These are phyloP conservation scores for Rhagonycha lutea DNA, from an alignment of 2,888 invertebrate species.

Conservation along the genomic window DNA sequence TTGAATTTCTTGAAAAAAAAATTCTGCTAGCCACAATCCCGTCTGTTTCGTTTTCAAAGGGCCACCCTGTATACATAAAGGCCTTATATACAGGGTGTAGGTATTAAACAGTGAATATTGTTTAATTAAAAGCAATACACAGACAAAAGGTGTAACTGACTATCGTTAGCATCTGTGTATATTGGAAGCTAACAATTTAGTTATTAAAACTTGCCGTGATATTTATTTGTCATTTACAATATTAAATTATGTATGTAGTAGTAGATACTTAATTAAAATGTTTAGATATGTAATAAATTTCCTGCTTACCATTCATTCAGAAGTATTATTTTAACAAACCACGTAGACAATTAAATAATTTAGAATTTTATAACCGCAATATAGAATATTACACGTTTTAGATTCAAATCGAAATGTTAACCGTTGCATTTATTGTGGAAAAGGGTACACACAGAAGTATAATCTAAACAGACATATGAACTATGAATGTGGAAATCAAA, in stretches of 20 bases:
- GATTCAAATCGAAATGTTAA: neutral
- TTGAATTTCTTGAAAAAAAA: too few species aligned
- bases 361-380: neutral
- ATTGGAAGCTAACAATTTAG: too few species aligned
- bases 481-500: constrained; percentile 56
- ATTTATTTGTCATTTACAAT: neutral
- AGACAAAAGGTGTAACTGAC: too few species aligned
- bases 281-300: neutral
- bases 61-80: too few species aligned
- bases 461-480: constrained; percentile 68
- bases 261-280: neutral
- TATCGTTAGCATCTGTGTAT: too few species aligned
- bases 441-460: constrained; percentile 73
- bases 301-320: neutral
- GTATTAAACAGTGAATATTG: too few species aligned
- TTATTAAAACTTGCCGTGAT: too few species aligned
- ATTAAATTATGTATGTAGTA: neutral
- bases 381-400: neutral
- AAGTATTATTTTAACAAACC: neutral
- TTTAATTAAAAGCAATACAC: too few species aligned
- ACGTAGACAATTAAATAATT: neutral
- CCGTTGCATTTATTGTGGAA: constrained; percentile 66
- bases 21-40: too few species aligned
- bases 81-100: too few species aligned
- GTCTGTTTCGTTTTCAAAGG: too few species aligned